Conservation (phyloP, 2,888 invertebrate species). For the Copidosoma aretas region DNA sequence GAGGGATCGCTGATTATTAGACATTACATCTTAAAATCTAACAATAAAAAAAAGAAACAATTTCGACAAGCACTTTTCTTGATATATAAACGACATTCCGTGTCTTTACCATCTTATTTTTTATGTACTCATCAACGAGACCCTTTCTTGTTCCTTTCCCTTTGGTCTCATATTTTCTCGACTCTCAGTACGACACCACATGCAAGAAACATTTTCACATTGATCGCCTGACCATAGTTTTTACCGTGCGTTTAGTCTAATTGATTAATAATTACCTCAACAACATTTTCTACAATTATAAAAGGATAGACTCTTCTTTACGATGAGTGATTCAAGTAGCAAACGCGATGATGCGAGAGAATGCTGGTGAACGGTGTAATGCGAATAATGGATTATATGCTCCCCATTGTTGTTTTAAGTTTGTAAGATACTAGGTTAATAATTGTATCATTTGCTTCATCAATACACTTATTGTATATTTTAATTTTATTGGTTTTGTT, state of each 20-base stretch:
- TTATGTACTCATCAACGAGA: background rate
- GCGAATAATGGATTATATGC: constrained; percentile 30
- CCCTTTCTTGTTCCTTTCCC: constrained; percentile 2
- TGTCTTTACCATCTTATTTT: constrained; percentile 5
- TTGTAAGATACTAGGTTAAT: constrained; percentile 32
- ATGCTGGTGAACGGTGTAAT: constrained; percentile 38
- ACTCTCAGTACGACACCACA: constrained; percentile 15
- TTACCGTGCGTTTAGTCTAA: constrained; percentile 29
- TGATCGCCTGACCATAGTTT: constrained; percentile 29
- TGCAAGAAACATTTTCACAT: constrained; percentile 38
- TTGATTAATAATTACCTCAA: constrained; percentile 38
- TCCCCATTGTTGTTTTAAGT: constrained; percentile 20
- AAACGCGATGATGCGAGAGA: constrained; percentile 42
- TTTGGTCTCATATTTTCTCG: constrained; percentile 2
- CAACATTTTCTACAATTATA: constrained; percentile 41
- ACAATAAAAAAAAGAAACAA: constrained; percentile 55
- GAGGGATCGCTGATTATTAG: constrained; percentile 52
- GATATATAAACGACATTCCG: constrained; percentile 23
- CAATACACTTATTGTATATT: constrained; percentile 23
- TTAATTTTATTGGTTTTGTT: constrained; percentile 9
- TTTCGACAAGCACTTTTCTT: constrained; percentile 48
- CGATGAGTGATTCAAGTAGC: constrained; percentile 42
- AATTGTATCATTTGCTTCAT: constrained; percentile 22
- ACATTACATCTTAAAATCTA: constrained; percentile 54
- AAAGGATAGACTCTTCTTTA: constrained; percentile 41